Percentiles rank a stretch among this genome's conserved stretches.
Conservation (phyloP, 2,888 invertebrate genomes). For the Notodonta dromedarius region DNA sequence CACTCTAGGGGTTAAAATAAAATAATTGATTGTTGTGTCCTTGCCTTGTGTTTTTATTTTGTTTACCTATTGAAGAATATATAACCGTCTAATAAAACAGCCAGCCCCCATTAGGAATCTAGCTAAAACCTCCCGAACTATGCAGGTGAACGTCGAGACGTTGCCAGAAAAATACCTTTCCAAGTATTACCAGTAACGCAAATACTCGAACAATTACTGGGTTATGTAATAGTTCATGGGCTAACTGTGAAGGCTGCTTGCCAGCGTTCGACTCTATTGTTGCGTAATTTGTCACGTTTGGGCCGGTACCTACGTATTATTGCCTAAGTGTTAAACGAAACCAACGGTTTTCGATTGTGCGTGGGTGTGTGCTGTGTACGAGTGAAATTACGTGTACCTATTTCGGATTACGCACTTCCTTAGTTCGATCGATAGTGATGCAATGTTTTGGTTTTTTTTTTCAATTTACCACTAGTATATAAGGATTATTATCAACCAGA, state of each 20-base stretch:
- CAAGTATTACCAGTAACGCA: slow-evolving; percentile 24
- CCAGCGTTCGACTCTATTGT: slow-evolving; percentile 39
- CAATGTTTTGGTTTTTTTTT: no score
- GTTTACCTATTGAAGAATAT: no score
- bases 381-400: neutral
- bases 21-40: no score
- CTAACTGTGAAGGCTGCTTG: slow-evolving; percentile 43
- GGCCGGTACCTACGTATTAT: slow-evolving; percentile 2
- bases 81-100: no score
- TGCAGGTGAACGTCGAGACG: slow-evolving; percentile 13
- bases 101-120: neutral
- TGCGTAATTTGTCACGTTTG: slow-evolving; percentile 44
- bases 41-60: no score
- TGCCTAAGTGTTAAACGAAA: slow-evolving; percentile 4
- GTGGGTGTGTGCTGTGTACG: neutral
- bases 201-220: slow-evolving; percentile 35
- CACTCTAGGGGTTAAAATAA: no score
- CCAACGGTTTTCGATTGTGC: neutral
- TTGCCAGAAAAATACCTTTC: slow-evolving; percentile 23
- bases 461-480: no score
- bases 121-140: neutral
- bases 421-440: no score
- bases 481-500: no score
- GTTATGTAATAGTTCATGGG: slow-evolving; percentile 51
- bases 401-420: no score